Evolutionary conservation across 1,140 invertebrate species (phyloP).

Genomic region (Drosophila elegans): DNA sequence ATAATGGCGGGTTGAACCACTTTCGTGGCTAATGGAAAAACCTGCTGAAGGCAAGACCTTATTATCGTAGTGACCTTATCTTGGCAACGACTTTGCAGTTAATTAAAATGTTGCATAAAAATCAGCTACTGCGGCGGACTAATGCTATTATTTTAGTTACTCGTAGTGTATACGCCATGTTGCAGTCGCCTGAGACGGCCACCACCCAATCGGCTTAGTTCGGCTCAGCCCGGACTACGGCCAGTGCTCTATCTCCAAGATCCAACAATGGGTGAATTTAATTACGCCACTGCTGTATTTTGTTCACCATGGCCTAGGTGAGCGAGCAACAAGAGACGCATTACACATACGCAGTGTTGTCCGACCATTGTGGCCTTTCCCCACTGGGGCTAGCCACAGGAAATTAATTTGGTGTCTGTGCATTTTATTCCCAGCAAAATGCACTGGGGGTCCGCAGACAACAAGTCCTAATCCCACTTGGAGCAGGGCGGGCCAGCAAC

Average conservation of each 20-base stretch:
- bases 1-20: conserved; percentile 25
- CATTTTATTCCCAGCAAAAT: conserved; percentile 54
- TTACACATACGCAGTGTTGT: conserved; percentile 74
- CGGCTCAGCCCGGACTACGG: conserved; percentile 56
- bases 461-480: conserved; percentile 51
- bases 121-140: conserved; percentile 60
- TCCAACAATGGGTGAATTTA: conserved; percentile 75
- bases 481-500: conserved; percentile 1
- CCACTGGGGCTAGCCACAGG: conserved; percentile 56
- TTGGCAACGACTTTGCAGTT: conserved; percentile 21
- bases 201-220: conserved; percentile 70
- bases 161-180: conserved; percentile 62
- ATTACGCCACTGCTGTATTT: conserved; percentile 69
- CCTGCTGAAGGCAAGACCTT: too few relatives aligned
- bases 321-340: conserved; percentile 50
- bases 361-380: conserved; percentile 27
- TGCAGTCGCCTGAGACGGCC: conserved; percentile 13
- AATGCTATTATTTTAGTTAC: conserved; percentile 47
- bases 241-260: conserved; percentile 11
- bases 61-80: neutral
- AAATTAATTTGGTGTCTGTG: conserved; percentile 80
- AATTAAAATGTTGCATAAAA: conserved; percentile 73
- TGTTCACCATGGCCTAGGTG: conserved; percentile 33
- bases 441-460: conserved; percentile 25
- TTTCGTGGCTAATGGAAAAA: conserved; percentile 23